Conservation (phyloP, 2,113 vertebrate species). For the Tapirus terrestris region DNA sequence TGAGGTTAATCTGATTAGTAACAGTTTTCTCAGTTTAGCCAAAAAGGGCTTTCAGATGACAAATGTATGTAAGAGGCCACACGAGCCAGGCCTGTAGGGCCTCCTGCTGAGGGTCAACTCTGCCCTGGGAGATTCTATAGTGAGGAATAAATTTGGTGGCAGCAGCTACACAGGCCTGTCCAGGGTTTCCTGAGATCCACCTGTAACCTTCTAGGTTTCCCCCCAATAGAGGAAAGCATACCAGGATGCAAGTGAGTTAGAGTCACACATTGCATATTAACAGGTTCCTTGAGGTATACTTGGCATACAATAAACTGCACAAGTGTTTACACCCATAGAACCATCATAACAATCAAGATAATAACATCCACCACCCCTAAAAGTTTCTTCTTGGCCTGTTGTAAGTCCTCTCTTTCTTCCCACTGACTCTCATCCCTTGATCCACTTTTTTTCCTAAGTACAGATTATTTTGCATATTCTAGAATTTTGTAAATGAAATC, state of each 20-base stretch:
- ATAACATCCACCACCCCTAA: not conserved
- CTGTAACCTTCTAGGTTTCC: not conserved
- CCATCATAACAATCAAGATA: no score
- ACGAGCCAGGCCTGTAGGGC: rapidly evolving
- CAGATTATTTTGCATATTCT: not conserved
- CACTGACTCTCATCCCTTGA: not conserved
- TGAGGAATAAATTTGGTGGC: not conserved
- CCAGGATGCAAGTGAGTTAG: no score
- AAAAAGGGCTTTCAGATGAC: not conserved
- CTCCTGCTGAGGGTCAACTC: not conserved
- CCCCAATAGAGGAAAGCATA: not conserved
- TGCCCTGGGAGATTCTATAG: no score
- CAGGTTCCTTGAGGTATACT: not conserved
- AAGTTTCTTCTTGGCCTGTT: not conserved
- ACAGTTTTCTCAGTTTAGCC: not conserved
- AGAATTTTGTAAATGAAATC: not conserved
- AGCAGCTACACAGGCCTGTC: rapidly evolving
- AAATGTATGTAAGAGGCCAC: not conserved
- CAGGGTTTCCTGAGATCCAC: rapidly evolving
- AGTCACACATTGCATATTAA: not conserved
- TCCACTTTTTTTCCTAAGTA: not conserved
- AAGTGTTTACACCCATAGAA: not conserved
- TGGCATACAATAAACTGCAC: no score
- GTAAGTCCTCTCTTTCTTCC: rapidly evolving
- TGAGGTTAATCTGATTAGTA: not conserved